These are phyloP conservation scores for Ennomos erosarius DNA, from an alignment of 2,888 invertebrate species.

Conservation along the genomic window DNA sequence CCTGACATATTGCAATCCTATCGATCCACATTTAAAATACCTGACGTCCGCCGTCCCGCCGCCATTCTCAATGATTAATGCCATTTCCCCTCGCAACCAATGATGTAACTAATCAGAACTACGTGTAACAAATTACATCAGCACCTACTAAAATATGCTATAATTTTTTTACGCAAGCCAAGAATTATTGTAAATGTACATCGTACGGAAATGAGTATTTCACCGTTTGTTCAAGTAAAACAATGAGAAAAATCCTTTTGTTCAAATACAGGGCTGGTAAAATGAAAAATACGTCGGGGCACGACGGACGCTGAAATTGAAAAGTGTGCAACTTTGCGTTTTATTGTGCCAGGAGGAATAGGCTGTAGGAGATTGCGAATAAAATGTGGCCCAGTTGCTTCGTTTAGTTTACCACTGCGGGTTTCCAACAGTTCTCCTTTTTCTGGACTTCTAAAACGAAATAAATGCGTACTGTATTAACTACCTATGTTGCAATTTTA, in stretches of 20 bases:
- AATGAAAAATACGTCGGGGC: conserved; percentile 73
- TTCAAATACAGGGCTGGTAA: conserved; percentile 63
- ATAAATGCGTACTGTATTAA: conserved; percentile 8
- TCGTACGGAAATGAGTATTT: conserved; percentile 38
- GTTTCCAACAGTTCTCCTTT: conserved; percentile 34
- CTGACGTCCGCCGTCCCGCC: conserved; percentile 19
- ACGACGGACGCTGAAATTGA: conserved; percentile 66
- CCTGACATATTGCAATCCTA: conserved; percentile 64
- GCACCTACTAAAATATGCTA: conserved; percentile 18
- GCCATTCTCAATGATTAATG: conserved; percentile 22
- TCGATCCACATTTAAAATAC: conserved; percentile 52
- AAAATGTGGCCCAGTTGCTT: conserved; percentile 51
- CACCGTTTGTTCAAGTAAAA: conserved; percentile 45
- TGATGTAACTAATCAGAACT: conserved; percentile 6
- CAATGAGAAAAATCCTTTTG: conserved; percentile 75
- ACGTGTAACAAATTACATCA: conserved; percentile 13
- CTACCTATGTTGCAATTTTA: conserved; percentile 7
- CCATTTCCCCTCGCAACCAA: conserved; percentile 15
- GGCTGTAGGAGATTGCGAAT: conserved; percentile 60
- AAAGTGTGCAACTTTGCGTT: conserved; percentile 72
- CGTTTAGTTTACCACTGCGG: conserved; percentile 42
- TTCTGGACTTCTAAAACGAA: conserved; percentile 4
- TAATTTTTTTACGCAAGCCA: conserved; percentile 23
- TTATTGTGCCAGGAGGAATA: conserved; percentile 61
- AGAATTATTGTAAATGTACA: conserved; percentile 31